Evolutionary conservation across 1,140 invertebrate species (phyloP).

Genomic region (Latrodectus geometricus): DNA sequence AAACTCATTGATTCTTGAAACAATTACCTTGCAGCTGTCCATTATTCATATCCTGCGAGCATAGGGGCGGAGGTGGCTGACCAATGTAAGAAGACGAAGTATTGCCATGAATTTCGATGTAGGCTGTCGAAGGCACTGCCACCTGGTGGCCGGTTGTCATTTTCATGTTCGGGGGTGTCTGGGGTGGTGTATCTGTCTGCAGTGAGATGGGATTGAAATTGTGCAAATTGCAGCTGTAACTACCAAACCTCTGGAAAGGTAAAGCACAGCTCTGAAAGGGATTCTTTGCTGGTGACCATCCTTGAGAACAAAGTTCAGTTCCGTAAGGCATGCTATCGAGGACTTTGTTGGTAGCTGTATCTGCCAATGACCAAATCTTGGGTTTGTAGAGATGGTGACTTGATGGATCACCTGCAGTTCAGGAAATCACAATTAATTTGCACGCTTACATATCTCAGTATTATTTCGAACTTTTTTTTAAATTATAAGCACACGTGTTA

Average conservation of each 20-base stretch:
- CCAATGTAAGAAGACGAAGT: constrained; percentile 1
- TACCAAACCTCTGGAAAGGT: constrained; percentile 29
- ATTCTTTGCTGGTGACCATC: constrained; percentile 69
- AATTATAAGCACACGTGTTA: no score
- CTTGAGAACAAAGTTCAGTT: constrained; percentile 33
- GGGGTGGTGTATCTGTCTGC: constrained; percentile 86
- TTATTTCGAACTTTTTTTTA: no score
- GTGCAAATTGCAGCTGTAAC: constrained; percentile 21
- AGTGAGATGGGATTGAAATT: constrained; percentile 25
- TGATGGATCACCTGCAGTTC: constrained; percentile 21
- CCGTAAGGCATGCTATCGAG: background rate
- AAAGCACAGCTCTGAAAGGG: constrained; percentile 69
- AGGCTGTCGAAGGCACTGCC: constrained; percentile 27
- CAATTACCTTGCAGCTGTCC: constrained; percentile 35
- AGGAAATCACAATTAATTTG: no score
- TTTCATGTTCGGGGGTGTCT: constrained; percentile 92
- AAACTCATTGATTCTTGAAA: background rate
- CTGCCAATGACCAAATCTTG: constrained; percentile 96
- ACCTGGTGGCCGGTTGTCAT: constrained; percentile 31
- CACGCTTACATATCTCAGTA: no score
- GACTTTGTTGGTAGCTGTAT: constrained; percentile 92
- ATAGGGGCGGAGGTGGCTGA: background rate
- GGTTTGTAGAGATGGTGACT: constrained; percentile 81
- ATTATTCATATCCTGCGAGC: constrained; percentile 13
- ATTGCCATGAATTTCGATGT: constrained; percentile 28